Base-by-base conservation (phyloP, 2,797 vertebrate genomes). In the Scolopax rusticola region DNA sequence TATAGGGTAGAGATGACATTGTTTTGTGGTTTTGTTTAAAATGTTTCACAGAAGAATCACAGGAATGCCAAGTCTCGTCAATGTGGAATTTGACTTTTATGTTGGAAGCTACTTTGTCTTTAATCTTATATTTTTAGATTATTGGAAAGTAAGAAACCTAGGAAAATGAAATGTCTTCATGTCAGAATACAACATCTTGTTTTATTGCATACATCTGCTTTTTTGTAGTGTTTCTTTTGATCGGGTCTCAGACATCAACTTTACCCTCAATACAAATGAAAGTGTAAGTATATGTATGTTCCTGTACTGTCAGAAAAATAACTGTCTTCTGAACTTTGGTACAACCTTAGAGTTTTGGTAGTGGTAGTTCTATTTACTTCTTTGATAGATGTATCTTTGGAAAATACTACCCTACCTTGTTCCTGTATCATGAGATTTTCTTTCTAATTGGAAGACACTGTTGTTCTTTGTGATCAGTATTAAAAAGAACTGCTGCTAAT, bases 231-330 rank as follows among this genome's bases (percentile, higher is more conserved):
- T 99, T 98, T 99, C 99, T 97, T 99, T 99, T 98, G 99, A 99
- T 98, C 99, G 99, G 87, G 99, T 99, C 97, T 99, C 99, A 97
- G 99, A 99, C 98, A 99, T 99, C 98, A 99, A 99, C 98, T 99
- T 99, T 98, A 99, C 99, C 95, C 98, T 99, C 97, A 99, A 99
- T 98, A 99, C 99, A 84, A 99, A 99, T 98, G 99, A 99, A 98
- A 99, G 99, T 97, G 99, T 99, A 98, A 99, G 99, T 99, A 90
- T 77, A 48, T n/a, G 7, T 77, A 48, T n/a, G 7, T 87, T 88
- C 60, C 41, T 73, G 9, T 61, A 36, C 25, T 87, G 23, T 21
- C 48, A 50, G 43, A 69, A 78, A 28, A 75, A 63, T 18, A 8
- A 27, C 33, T 65, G 15, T 11, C 32, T 87, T 25, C 40, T 57